Conservation (phyloP, 2,113 vertebrate species). For the Riparia riparia region DNA sequence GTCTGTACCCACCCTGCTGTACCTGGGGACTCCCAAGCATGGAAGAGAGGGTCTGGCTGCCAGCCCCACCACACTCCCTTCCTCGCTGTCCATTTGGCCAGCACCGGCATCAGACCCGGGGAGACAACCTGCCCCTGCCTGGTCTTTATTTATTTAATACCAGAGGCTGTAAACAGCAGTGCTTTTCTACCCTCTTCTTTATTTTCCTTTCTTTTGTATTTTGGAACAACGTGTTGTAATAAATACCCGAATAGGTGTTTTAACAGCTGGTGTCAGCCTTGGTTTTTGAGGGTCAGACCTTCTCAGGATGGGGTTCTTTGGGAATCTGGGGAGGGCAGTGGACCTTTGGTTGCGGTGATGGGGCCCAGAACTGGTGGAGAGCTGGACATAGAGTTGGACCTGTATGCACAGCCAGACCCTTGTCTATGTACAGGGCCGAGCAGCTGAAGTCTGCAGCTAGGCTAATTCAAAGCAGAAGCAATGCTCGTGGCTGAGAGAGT, state of each 20-base stretch:
- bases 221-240: slow-evolving; percentile 76
- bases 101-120: not conserved
- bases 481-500: not conserved
- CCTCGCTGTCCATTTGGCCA: not conserved
- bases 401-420: not conserved
- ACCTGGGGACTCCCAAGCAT: not conserved
- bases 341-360: not conserved
- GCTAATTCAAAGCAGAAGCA: not conserved
- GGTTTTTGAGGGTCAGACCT: slow-evolving; percentile 16
- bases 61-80: slow-evolving; percentile 5
- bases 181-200: slow-evolving; percentile 75
- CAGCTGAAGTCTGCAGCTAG: not conserved
- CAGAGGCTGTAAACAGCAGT: slow-evolving; percentile 73
- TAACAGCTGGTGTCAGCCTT: slow-evolving; percentile 62
- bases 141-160: slow-evolving; percentile 69
- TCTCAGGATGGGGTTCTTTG: not conserved
- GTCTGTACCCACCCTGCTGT: not conserved
- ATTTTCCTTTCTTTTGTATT: slow-evolving; percentile 78
- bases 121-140: slow-evolving; percentile 53
- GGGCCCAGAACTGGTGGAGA: not conserved
- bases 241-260: slow-evolving; percentile 76
- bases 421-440: not conserved
- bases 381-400: not conserved
- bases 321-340: not conserved
- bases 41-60: slow-evolving; percentile 24